Evolutionary conservation across 2,113 vertebrate species (phyloP).

Genomic region (Eptesicus fuscus): DNA sequence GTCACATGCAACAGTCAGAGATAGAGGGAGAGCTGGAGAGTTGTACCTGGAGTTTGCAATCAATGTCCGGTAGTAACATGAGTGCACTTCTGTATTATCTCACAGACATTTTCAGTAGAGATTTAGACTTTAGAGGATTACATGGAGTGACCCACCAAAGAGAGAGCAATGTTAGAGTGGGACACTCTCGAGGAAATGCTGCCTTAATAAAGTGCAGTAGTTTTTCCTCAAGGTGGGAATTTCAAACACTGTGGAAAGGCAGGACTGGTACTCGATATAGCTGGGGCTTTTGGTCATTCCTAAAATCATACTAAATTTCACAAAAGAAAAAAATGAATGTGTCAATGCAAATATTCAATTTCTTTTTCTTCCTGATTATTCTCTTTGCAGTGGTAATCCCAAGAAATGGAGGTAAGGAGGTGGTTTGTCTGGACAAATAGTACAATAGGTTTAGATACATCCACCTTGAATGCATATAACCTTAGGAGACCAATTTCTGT

Average conservation of each 20-base stretch:
- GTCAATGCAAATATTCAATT: neutral
- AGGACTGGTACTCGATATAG: neutral
- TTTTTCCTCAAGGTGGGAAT: neutral
- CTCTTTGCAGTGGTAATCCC: neutral
- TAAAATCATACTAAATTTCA: neutral
- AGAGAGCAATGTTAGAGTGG: neutral
- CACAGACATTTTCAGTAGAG: neutral
- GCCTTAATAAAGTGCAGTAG: neutral
- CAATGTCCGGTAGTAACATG: accelerated
- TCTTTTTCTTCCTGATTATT: neutral
- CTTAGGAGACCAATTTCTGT: neutral
- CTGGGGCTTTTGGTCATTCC: neutral
- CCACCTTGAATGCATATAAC: neutral
- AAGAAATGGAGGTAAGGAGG: neutral
- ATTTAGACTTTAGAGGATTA: neutral
- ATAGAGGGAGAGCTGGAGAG: neutral
- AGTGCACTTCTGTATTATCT: neutral
- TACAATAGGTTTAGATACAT: neutral
- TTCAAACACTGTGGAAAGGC: neutral
- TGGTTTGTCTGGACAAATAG: neutral
- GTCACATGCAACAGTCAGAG: neutral
- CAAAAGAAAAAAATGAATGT: neutral
- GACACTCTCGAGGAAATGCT: neutral
- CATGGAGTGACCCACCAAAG: neutral
- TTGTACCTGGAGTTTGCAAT: neutral